phyloP scores from a whole-genome alignment of 2,797 vertebrate species.

The Psittacula echo region DNA sequence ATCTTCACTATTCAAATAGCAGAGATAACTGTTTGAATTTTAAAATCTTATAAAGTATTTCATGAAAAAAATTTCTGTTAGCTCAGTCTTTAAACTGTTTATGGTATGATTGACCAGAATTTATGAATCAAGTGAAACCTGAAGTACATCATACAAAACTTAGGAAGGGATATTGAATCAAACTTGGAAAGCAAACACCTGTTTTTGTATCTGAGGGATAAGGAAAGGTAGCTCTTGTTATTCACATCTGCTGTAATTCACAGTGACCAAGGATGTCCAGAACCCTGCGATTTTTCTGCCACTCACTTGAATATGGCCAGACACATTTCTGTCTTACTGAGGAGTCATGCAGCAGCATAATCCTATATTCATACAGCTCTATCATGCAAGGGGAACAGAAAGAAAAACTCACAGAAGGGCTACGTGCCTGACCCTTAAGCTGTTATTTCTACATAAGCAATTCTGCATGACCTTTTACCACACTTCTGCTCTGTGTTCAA shows the following conservation, averaged over 20 bases:
- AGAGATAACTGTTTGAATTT: constrained; percentile 78
- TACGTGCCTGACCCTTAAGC: not conserved
- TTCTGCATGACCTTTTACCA: not conserved
- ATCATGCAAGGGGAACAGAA: not conserved
- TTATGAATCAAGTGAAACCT: not conserved
- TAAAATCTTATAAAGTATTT: constrained; percentile 70
- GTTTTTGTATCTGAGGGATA: not conserved
- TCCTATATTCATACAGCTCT: not conserved
- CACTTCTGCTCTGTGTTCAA: not conserved
- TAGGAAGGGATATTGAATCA: not conserved
- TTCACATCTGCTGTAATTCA: not conserved
- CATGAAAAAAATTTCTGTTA: constrained; percentile 14
- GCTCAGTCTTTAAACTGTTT: constrained; percentile 58
- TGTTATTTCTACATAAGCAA: not conserved
- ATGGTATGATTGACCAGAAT: not conserved
- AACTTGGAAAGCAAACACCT: not conserved
- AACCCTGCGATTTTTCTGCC: not conserved
- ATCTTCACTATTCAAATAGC: constrained; percentile 77
- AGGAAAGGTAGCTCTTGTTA: not conserved
- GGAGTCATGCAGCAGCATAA: not conserved
- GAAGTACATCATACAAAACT: not conserved
- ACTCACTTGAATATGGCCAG: not conserved
- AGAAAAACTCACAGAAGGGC: not conserved
- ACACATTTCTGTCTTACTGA: not conserved
- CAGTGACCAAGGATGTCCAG: not conserved